Conservation (phyloP, 2,888 invertebrate genomes). For the Drosophila silvestris region DNA sequence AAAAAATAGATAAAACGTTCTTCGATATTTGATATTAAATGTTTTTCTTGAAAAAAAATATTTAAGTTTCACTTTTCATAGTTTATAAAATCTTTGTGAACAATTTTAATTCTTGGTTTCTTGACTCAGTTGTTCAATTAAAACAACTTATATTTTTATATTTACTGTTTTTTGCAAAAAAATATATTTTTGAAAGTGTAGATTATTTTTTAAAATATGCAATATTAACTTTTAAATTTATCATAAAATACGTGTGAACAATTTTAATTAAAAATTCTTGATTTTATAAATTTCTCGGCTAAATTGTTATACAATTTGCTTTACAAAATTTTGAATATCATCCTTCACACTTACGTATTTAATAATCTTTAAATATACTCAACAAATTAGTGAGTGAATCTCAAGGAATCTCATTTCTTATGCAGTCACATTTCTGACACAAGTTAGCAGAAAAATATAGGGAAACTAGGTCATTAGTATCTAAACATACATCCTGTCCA, state of each 20-base stretch:
- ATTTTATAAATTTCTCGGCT: not conserved
- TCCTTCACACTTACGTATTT: not conserved
- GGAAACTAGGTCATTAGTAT: not conserved
- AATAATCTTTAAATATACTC: not conserved
- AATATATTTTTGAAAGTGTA: not conserved
- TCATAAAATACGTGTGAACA: not conserved
- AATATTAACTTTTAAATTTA: not conserved
- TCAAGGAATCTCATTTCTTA: not conserved
- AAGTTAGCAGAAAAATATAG: not conserved
- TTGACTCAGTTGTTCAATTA: too few species aligned
- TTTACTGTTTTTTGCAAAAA: not conserved
- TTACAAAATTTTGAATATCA: not conserved
- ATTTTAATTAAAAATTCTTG: not conserved
- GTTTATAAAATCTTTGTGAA: too few species aligned
- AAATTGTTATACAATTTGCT: not conserved
- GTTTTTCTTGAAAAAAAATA: not conserved
- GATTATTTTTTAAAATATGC: not conserved
- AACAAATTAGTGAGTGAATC: not conserved
- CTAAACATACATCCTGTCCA: not conserved
- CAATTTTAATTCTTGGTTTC: too few species aligned
- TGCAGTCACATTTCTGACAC: not conserved
- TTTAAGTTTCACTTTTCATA: too few species aligned
- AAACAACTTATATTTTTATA: not conserved
- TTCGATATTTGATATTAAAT: not conserved
- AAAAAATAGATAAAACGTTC: not conserved